Evolutionary conservation across 1,140 invertebrate genomes (phyloP), one percentile per base, ranked within the genome.

Genomic region (Lerema accius): DNA sequence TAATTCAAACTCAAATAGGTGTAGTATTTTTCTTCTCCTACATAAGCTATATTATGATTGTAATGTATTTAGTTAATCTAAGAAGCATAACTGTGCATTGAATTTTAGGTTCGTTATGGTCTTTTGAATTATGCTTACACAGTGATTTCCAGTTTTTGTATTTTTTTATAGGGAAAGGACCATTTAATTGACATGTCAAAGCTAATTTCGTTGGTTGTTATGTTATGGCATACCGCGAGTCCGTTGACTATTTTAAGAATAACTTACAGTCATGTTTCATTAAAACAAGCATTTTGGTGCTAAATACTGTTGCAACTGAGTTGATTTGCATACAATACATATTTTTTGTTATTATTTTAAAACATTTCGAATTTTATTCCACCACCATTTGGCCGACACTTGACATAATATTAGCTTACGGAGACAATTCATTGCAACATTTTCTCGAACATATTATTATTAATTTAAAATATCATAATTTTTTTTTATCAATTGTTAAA

Each of bases 1-100:
- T 74, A 78, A 75, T 78, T 75, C 84, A 72, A 85, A 65, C 77
- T 80, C 28, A 1, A 51, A 53, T 40, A 53, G 14, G n/a, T 40
- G 11, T 40, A 11, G 10, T 15, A 11, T 26, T 7, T 50, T 3
- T 50, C 48, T 37, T 23, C 19, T 23, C 19, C 28, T 50, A 10
- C n/a, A 39, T 51, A 43, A 43, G 4, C 7, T 2, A 43, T 43
- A n/a, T n/a, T n/a, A n/a, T n/a, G n/a, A n/a, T n/a, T n/a, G n/a
- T 43, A 17, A 10, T 17, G 42, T 43, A 43, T 43, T 43, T 16
- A 3, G 5, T n/a, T 17, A 43, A 43, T 3, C 10, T 3, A 43
- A 10, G 7, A 16, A 9, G 15, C 14, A 43, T 14, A 43, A 42
- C 0, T 42, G 39, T 3, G 19, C 19, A n/a, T n/a, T n/a, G n/a